Conservation (phyloP, 2,888 invertebrate species). For the Marasmarcha lunaedactyla region DNA sequence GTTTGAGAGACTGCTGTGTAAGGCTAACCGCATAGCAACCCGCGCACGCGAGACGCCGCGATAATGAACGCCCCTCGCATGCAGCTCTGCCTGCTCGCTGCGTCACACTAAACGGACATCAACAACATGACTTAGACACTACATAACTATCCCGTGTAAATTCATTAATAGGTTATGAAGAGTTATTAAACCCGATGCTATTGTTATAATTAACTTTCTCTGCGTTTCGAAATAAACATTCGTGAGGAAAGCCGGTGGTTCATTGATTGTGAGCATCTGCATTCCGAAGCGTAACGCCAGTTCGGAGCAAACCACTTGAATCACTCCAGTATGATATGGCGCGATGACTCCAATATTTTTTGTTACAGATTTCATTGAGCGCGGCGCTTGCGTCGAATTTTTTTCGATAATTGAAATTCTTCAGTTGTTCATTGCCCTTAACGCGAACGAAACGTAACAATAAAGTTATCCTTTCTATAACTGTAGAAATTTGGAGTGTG, state of each 20-base stretch:
- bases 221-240: neutral
- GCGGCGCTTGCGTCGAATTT: conserved; percentile 17
- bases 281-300: conserved; percentile 28
- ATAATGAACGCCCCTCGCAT: too few relatives aligned
- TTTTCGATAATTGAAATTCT: conserved; percentile 17
- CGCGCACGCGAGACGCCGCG: too few relatives aligned
- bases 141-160: too few relatives aligned
- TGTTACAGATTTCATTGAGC: conserved; percentile 15
- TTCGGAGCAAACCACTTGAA: conserved; percentile 12
- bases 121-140: too few relatives aligned
- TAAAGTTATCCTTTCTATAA: conserved; percentile 24
- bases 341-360: conserved; percentile 39
- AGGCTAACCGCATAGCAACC: too few relatives aligned
- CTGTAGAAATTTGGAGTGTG: conserved; percentile 14
- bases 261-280: conserved; percentile 8
- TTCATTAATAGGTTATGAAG: too few relatives aligned
- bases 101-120: too few relatives aligned
- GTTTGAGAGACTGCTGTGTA: too few relatives aligned
- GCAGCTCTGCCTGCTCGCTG: too few relatives aligned
- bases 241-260: neutral
- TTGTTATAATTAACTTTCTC: neutral
- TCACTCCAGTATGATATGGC: conserved; percentile 34
- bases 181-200: neutral
- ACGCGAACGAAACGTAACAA: conserved; percentile 17
- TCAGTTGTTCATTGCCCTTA: neutral